A percentile compares a stretch with the other conserved stretches of the same genome.
These are phyloP conservation scores for Bradypodion ventrale DNA, from an alignment of 2,797 vertebrate species.

Conservation along the genomic window DNA sequence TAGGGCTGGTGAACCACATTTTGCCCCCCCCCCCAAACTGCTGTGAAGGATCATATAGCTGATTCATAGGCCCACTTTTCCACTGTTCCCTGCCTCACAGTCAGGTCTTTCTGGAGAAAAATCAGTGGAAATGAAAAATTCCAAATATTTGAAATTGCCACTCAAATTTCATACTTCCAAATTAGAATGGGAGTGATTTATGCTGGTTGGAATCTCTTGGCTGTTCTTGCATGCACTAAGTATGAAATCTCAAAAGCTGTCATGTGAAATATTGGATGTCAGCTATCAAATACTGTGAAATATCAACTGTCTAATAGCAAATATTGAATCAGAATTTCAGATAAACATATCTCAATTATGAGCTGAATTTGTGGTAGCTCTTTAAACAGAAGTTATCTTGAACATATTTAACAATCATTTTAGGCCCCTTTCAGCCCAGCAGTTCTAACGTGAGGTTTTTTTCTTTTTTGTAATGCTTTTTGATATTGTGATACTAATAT, in stretches of 20 bases:
- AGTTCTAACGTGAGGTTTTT: no score
- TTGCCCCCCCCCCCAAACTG: no score
- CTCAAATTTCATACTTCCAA: not conserved
- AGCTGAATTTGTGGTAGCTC: not conserved
- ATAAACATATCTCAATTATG: not conserved
- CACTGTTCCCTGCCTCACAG: no score
- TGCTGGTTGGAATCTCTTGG: not conserved
- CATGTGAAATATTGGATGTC: not conserved
- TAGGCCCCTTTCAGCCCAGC: no score
- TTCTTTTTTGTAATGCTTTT: no score
- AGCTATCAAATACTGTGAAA: not conserved
- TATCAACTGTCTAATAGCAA: constrained; percentile 7
- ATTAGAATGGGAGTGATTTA: not conserved
- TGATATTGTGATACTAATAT: no score
- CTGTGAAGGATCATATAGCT: no score
- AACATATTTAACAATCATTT: not conserved
- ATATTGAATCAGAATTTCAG: not conserved
- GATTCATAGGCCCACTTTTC: no score
- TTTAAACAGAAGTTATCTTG: not conserved
- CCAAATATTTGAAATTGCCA: not conserved
- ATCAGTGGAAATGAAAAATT: not conserved
- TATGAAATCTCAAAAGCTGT: not conserved
- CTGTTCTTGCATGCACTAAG: not conserved
- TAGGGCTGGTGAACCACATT: no score
- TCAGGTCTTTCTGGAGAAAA: no score